phyloP scores from a whole-genome alignment of 2,888 invertebrate genomes.

The Drosophila falleni region DNA sequence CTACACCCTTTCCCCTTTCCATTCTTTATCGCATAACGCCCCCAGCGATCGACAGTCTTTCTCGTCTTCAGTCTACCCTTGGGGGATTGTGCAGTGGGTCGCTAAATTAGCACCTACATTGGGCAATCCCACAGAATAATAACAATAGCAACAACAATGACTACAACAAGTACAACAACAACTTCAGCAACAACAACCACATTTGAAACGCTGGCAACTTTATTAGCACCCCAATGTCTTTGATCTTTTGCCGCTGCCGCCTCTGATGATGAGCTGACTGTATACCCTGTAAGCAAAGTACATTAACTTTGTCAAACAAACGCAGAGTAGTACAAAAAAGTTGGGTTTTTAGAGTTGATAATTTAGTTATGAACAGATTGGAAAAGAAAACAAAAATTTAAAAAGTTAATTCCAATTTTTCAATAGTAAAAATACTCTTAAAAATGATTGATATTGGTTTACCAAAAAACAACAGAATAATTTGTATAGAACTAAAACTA shows the following conservation, averaged over 20 bases:
- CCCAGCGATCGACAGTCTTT: not conserved
- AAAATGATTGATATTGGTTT: no score
- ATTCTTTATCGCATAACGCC: not conserved
- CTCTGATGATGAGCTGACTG: conserved; percentile 34
- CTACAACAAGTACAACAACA: not conserved
- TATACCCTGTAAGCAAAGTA: conserved; percentile 25
- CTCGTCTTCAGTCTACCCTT: not conserved
- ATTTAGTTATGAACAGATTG: not conserved
- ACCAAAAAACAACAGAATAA: no score
- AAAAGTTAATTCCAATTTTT: not conserved
- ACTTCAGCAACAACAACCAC: conserved; percentile 15
- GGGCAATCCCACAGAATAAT: conserved; percentile 21
- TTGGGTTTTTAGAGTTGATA: no score
- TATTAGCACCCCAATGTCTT: conserved; percentile 69
- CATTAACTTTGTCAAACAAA: not conserved
- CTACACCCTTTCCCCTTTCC: not conserved
- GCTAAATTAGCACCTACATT: conserved; percentile 73
- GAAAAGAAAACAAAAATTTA: not conserved
- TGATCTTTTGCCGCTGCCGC: conserved; percentile 64
- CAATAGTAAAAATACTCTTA: no score
- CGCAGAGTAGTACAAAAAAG: no score
- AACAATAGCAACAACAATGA: conserved; percentile 20
- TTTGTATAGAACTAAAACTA: no score
- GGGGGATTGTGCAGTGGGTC: conserved; percentile 51
- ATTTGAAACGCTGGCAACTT: conserved; percentile 58